Evolutionary conservation across 2,113 vertebrate genomes (phyloP).

Genomic region (Serinus canaria): DNA sequence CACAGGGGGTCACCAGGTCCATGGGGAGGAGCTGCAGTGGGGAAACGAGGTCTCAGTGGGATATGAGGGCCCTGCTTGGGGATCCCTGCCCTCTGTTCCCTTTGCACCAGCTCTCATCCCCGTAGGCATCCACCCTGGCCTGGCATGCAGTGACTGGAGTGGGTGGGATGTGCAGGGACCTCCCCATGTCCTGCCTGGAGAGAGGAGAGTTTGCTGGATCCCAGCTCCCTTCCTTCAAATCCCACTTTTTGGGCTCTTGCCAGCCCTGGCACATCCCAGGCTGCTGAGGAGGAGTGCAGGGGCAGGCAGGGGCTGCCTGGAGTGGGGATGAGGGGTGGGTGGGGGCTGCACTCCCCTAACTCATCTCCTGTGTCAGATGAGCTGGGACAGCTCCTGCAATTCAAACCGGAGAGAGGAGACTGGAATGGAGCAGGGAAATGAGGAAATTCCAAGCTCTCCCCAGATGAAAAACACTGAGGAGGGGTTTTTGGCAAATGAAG

Average conservation of each 20-base stretch:
- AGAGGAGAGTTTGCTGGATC: background rate
- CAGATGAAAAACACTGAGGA: background rate
- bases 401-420: background rate
- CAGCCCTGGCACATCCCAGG: background rate
- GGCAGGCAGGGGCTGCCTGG: background rate
- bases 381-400: background rate
- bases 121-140: accelerated
- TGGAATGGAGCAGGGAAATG: background rate
- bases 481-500: background rate
- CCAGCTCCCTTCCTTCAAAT: background rate
- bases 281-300: background rate
- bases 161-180: background rate
- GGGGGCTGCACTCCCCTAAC: background rate
- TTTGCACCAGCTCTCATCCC: background rate
- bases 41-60: background rate
- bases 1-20: accelerated
- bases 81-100: background rate
- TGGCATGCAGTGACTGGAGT: accelerated
- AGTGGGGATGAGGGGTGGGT: too few relatives aligned
- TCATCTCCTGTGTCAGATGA: background rate
- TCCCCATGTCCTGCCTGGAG: background rate
- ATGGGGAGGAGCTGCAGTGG: accelerated
- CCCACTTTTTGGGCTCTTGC: background rate
- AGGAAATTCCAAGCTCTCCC: background rate
- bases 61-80: background rate